Evolutionary conservation across 2,888 invertebrate genomes (phyloP), one percentile per base, ranked within the genome.

Genomic region (Stenodema calcarata): DNA sequence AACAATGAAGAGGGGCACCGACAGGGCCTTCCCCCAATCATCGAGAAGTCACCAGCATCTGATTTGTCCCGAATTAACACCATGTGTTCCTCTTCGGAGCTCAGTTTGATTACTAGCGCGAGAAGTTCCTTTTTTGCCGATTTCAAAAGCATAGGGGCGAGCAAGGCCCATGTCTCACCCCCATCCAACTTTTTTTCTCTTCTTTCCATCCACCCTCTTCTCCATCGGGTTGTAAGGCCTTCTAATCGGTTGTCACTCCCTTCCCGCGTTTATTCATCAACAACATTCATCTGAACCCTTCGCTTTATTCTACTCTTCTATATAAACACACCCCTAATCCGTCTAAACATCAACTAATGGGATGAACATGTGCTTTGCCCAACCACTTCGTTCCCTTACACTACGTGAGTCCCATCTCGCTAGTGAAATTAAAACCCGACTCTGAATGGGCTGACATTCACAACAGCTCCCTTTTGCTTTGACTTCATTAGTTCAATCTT

Each of bases 301-400:
- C 50, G 50, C 16, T 47, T 27, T 44, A 42, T 50, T 41, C 80
- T 28, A 28, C 82, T 69, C 80, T 80, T 80, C 82, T 42, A 62
- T 82, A 70, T 69, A 70, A 62, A 70, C 82, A 41, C 82, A 62
- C 70, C 62, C 70, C 82, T 82, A 82, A 82, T 82, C 82, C 69
- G 82, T 82, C 82, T 82, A 82, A 82, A 82, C 82, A 82, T 69
- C 82, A 23, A 47, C 82, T 82, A 82, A 82, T 82, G 82, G 82
- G 70, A 82, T 82, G 82, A 82, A 82, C 82, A 82, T 82, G 62
- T 80, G 80, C 80, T 80, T 80, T 47, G 80, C 50, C 30, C 12
- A 80, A 54, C 80, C 80, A 80, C 50, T 80, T 80, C 80, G 54
- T 80, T 80, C 23, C 78, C 6, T 62, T 62, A 23, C 23, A 18